phyloP scores from a whole-genome alignment of 1,140 invertebrate genomes.

The Oscheius sp. region DNA sequence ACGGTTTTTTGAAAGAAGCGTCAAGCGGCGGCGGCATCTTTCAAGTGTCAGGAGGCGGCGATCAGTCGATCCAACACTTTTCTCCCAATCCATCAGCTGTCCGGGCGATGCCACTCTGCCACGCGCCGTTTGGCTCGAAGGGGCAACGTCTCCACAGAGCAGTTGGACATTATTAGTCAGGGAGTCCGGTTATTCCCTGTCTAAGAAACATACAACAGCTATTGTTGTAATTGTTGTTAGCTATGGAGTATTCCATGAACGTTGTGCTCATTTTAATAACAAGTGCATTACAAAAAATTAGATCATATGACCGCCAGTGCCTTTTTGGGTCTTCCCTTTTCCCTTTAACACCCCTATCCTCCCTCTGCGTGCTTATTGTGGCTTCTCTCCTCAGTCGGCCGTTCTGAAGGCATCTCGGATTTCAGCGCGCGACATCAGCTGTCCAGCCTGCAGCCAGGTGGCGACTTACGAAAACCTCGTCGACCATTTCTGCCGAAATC shows the following conservation, averaged over 20 bases:
- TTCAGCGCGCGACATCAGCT: slow-evolving; percentile 20
- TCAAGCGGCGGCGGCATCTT: background rate
- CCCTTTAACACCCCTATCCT: background rate
- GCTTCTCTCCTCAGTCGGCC: background rate
- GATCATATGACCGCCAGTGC: no score
- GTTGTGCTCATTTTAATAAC: no score
- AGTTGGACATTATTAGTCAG: no score
- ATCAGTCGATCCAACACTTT: background rate
- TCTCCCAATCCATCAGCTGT: slow-evolving; percentile 6
- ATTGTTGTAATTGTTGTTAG: no score
- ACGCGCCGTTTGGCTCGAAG: no score
- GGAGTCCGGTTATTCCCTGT: no score
- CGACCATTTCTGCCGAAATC: slow-evolving; percentile 69
- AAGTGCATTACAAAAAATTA: no score
- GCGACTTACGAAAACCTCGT: slow-evolving; percentile 71
- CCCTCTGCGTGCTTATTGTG: background rate
- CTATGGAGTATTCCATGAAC: no score
- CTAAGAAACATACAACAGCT: no score
- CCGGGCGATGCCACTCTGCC: no score
- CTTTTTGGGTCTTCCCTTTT: no score
- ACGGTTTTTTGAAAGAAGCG: background rate
- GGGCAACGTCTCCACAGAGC: no score
- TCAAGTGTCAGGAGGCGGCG: background rate
- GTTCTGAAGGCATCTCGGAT: slow-evolving; percentile 11
- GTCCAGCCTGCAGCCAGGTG: slow-evolving; percentile 65